Conservation (phyloP, 2,113 vertebrate species). For the Entelurus aequoreus region DNA sequence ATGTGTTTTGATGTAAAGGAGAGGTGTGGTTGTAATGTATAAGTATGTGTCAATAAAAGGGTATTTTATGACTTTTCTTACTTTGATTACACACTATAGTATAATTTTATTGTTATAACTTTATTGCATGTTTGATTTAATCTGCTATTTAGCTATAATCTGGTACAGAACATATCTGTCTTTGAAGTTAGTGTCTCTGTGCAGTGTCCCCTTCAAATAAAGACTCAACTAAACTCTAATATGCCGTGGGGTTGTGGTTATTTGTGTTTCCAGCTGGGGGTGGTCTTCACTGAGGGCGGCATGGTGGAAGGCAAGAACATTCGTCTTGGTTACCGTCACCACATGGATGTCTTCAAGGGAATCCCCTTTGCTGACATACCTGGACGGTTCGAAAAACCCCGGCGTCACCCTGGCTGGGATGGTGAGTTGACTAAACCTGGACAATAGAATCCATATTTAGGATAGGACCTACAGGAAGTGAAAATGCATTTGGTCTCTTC, state of each 20-base stretch:
- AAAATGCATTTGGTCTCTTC: neutral
- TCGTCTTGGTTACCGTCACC: constrained; percentile 59
- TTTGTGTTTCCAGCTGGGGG: constrained; percentile 73
- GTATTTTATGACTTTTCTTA: no score
- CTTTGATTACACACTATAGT: no score
- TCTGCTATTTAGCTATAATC: no score
- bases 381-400: constrained; percentile 78
- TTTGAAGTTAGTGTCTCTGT: no score
- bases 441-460: neutral
- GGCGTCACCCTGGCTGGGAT: constrained; percentile 85
- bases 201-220: no score
- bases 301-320: constrained; percentile 81
- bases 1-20: no score
- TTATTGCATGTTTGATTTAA: no score
- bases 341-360: constrained; percentile 86
- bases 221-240: neutral
- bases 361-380: constrained; percentile 85
- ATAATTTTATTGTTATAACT: no score
- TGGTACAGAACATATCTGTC: no score
- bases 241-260: neutral
- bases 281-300: constrained; percentile 84
- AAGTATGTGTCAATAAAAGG: no score
- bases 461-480: neutral
- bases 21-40: no score
- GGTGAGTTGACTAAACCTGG: constrained; percentile 64